Base-by-base conservation (phyloP, 2,797 vertebrate genomes). In the Chrosomus eos region DNA sequence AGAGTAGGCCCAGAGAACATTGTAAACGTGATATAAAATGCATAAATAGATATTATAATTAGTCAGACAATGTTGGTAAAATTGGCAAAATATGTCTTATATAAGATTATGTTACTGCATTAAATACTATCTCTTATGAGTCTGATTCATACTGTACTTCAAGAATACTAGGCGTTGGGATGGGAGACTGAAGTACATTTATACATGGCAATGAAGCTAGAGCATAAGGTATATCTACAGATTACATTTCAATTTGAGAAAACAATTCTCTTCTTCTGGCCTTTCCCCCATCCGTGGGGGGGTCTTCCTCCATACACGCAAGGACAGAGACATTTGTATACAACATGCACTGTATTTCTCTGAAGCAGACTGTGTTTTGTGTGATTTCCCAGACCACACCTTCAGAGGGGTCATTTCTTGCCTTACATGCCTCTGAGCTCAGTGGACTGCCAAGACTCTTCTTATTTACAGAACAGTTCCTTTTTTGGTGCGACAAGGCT, bases 401-500 rank as follows among this genome's bases (percentile, higher is more conserved):
- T 90, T 89, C 81, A 71, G 75, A 80, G 62, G 71, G 72, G 88
- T 81, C 85, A 75, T 87, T 90, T 90, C 89, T 89, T 90, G 81
- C 88, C 89, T 90, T 90, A 90, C 90, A 89, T 91, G 89, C 88
- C 89, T 88, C 86, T 62, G 79, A 84, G 81, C 48, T 74, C 58
- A 87, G 74, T 45, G 21, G 53, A 36, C 87, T 86, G 91, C 87
- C 87, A 88, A 83, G 87, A 73, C 87, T 88, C 74, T 82, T 86
- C 84, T 89, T 92, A 80, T 91, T 92, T 90, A 92, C 90, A 60
- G 88, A 90, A 83, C 83, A 68, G 87, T 78, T 91, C 93, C 93
- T 93, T 95, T 92, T 94, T 94, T 87, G 93, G 94, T 91, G 77
- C 51, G 88, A 87, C 80, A 83, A 88, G 75, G 67, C 87, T 45